Base-by-base conservation (phyloP, 2,888 invertebrate genomes). In the Lordiphosa fenestrarum region DNA sequence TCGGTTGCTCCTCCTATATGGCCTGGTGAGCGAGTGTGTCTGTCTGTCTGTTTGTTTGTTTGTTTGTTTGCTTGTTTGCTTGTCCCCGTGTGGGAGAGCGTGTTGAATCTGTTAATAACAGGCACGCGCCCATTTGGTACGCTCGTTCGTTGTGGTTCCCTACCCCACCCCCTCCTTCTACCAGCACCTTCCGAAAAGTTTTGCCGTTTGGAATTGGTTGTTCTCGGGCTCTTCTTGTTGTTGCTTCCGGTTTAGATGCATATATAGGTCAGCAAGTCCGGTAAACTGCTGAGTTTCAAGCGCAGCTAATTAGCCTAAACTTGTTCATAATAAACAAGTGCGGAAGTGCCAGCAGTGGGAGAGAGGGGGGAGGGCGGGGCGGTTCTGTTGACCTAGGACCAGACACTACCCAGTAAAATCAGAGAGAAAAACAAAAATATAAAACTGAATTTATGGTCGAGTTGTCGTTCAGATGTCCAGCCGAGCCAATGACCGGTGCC, bases 41-140 rank as follows among this genome's bases (percentile, higher is more conserved):
- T 48, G 33, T 42, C 10, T 15, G 15, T 15, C 15, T 15, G 15
- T 15, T 15, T 15, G 15, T 60, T 35, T 15, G 10, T 42, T 21
- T 39, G 35, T 35, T 21, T 62, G 38, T 59, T 40, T 50, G 23
- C 36, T 30, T 50, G 57, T 60, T 50, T 41, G 40, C 21, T 15
- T 51, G 41, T 25, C 47, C 51, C 38, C 53, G 50, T 60, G 40
- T 47, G 52, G 53, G 41, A 25, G 60, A 64, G 73, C 66, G 58
- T 71, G 80, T 67, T 75, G 73, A 76, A 71, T 72, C 81, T 76
- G 81, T 70, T 80, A 80, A 80, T 76, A 80, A 70, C 67, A 65
- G 63, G 67, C 81, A 75, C 81, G 67, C 70, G 73, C 73, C 73
- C 81, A 70, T 80, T 70, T 67, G 66, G 66, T 69, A 74, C 66